Percentiles rank a stretch among this genome's conserved stretches.
phyloP scores from a whole-genome alignment of 2,888 invertebrate species.

The Augiades crinisus region DNA sequence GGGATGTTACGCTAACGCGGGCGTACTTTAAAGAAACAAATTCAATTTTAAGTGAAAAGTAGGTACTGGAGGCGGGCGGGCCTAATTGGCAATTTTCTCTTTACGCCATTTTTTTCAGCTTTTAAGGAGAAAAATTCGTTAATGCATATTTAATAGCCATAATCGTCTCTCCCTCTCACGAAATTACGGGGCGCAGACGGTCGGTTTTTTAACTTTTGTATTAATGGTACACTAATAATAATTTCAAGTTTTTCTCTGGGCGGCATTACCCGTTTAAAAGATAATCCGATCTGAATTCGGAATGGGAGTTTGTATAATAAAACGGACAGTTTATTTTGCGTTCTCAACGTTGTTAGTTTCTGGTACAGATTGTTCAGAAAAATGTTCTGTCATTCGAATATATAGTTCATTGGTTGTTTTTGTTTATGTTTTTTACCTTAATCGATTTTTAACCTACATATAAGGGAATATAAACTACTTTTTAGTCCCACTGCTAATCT shows the following conservation, averaged over 20 bases:
- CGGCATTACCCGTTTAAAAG: constrained; percentile 24
- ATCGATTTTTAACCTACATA: too few relatives aligned
- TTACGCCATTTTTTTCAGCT: constrained; percentile 77
- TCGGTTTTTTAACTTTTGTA: constrained; percentile 42
- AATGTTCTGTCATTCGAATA: too few relatives aligned
- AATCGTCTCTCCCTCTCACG: constrained; percentile 69
- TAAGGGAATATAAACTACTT: too few relatives aligned
- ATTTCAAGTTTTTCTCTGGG: constrained; percentile 22
- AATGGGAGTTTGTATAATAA: constrained; percentile 2
- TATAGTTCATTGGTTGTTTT: too few relatives aligned
- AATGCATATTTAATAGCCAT: constrained; percentile 79
- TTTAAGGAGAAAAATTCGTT: constrained; percentile 80
- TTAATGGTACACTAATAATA: constrained; percentile 35
- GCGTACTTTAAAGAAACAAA: constrained; percentile 69
- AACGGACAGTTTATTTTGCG: not conserved
- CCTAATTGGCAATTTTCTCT: constrained; percentile 79
- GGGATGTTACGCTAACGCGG: constrained; percentile 47
- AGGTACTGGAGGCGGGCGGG: constrained; percentile 44
- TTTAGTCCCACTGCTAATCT: too few relatives aligned
- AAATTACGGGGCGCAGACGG: constrained; percentile 39
- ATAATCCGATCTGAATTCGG: constrained; percentile 24
- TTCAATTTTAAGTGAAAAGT: constrained; percentile 65
- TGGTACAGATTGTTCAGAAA: too few relatives aligned
- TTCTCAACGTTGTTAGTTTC: not conserved
- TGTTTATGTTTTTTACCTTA: too few relatives aligned